These are phyloP conservation scores for Trinorchestia longiramus DNA, from an alignment of 1,140 invertebrate genomes.

Conservation along the genomic window DNA sequence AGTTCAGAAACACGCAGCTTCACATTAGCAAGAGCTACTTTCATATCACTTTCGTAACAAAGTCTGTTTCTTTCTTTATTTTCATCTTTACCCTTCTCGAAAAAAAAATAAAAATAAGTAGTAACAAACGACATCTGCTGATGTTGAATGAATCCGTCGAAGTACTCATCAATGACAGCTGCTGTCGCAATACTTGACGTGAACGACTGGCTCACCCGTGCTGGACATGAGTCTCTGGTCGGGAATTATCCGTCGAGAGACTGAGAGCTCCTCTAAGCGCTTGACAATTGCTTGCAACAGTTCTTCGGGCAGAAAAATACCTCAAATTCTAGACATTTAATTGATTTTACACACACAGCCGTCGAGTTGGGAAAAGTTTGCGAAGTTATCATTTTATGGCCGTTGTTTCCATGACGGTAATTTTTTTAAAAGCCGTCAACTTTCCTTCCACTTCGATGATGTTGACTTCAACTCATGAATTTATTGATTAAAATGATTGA, in stretches of 20 bases:
- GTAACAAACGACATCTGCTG: conserved; percentile 47
- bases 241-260: conserved; percentile 37
- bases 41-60: no score
- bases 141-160: conserved; percentile 60
- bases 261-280: conserved; percentile 34
- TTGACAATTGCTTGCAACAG: conserved; percentile 59
- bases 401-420: conserved; percentile 64
- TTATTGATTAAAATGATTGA: conserved; percentile 59
- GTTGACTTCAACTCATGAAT: conserved; percentile 65
- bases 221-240: conserved; percentile 60
- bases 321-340: conserved; percentile 58
- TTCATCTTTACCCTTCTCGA: not conserved
- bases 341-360: conserved; percentile 60
- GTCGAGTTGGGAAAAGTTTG: conserved; percentile 65
- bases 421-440: conserved; percentile 61
- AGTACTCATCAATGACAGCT: conserved; percentile 62
- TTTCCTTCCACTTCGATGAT: conserved; percentile 66
- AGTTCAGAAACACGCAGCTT: not conserved
- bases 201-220: conserved; percentile 57
- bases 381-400: conserved; percentile 65
- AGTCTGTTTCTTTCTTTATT: not conserved
- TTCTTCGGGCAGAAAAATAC: conserved; percentile 59
- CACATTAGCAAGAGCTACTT: not conserved
- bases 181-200: conserved; percentile 56
- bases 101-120: not conserved